phyloP scores from a whole-genome alignment of 1,140 invertebrate genomes.

The Patella vulgata region DNA sequence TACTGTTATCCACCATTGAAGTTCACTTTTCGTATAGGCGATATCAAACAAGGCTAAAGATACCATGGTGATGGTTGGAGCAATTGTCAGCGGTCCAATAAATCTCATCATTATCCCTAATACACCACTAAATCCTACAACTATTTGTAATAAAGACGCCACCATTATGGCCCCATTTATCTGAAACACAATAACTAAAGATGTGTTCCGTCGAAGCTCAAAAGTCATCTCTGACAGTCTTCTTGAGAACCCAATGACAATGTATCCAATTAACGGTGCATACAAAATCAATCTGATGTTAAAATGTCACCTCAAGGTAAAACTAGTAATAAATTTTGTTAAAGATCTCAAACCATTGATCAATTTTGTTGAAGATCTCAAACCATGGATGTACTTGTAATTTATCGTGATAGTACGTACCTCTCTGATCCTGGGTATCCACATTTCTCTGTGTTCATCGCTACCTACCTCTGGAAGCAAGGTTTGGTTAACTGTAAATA shows the following conservation, averaged over 20 bases:
- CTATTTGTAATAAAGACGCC: conserved; percentile 49
- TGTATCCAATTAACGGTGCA: too few species aligned
- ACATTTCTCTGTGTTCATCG: conserved; percentile 68
- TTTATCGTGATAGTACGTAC: conserved; percentile 9
- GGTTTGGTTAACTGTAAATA: neutral
- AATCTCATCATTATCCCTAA: conserved; percentile 78
- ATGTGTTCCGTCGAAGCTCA: neutral
- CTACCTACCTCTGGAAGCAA: neutral
- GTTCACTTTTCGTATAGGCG: conserved; percentile 53
- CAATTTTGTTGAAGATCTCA: too few species aligned
- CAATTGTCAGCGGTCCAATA: conserved; percentile 68
- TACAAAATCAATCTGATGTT: too few species aligned
- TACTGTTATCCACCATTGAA: conserved; percentile 65
- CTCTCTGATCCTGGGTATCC: conserved; percentile 82
- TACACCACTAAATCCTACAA: conserved; percentile 71
- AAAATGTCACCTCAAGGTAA: too few species aligned
- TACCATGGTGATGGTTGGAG: conserved; percentile 66
- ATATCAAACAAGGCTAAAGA: conserved; percentile 65
- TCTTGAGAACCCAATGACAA: neutral
- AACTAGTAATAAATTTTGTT: too few species aligned
- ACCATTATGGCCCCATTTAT: conserved; percentile 53
- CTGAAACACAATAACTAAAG: conserved; percentile 17
- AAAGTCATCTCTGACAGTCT: neutral
- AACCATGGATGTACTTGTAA: too few species aligned
- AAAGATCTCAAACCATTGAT: too few species aligned